Evolutionary conservation across 2,797 vertebrate genomes (phyloP), one percentile per base, ranked within the genome.

Genomic region (Clamator glandarius): DNA sequence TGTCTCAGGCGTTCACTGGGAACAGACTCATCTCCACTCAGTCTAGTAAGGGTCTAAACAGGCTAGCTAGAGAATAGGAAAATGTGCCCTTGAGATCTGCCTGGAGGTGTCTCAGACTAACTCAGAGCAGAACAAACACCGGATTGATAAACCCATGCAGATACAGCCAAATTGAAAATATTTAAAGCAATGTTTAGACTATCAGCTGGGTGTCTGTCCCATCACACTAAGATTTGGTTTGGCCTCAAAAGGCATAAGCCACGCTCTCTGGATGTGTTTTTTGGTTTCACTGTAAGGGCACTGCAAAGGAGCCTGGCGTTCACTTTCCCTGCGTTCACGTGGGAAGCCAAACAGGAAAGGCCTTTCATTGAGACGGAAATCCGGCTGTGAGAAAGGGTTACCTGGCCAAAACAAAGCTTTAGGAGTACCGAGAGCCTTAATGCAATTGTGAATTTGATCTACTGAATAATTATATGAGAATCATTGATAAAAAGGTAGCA

Each of bases 131-230:
- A 83, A 46, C 33, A 70, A 82, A 87, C 70, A 57, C 24, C 3
- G 2, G 66, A 91, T 50, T 64, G 80, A 92, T 92, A 90, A 92
- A 4, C 29, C 73, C 79, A 78, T 29, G 80, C 42, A 95, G 87
- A 91, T 73, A 48, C 21, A 91, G 69, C 15, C 76, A 86, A 70
- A 90, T 92, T 9, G 84, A 55, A 94, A 94, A 64, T 50, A 90
- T 63, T 83, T 82, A 75, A 86, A 95, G 79, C 5, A 26, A 6
- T 6, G 24, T 59, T 92, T 63, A 80, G 19, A 31, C 74, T 82
- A 31, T 79, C 59, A 87, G 44, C 50, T 44, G n/a, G 5, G 35
- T 35, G 54, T 35, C 87, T 86, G 46, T 28, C 21, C 75, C 73
- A 46, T 18, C 51, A 41, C 0, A 0, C 31, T 5, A 9, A 29